These are phyloP conservation scores for Dipodomys ordii DNA, from an alignment of 2,113 vertebrate genomes.

Conservation along the genomic window DNA sequence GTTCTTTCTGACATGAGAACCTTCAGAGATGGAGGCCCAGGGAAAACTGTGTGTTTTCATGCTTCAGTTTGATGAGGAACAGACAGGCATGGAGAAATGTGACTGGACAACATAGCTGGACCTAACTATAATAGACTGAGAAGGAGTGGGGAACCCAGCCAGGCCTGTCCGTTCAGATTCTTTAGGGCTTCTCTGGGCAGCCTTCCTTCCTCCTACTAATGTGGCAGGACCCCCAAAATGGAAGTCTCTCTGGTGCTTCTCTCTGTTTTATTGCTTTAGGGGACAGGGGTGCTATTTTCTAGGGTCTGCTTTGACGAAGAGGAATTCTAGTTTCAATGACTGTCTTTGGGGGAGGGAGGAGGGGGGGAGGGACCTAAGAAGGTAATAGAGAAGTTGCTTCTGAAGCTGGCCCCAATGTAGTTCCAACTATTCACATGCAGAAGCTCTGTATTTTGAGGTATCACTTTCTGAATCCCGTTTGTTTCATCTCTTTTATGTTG, in stretches of 20 bases:
- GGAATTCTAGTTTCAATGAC: neutral
- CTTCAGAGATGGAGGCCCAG: neutral
- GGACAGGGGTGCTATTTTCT: neutral
- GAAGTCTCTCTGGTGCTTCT: neutral
- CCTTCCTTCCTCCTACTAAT: neutral
- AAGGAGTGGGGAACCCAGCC: neutral
- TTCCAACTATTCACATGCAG: neutral
- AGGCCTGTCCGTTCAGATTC: neutral
- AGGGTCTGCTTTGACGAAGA: neutral
- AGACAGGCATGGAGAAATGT: neutral
- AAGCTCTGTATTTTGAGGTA: neutral
- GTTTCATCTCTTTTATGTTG: neutral
- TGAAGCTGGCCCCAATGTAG: neutral
- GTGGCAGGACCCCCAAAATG: neutral
- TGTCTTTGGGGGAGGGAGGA: neutral
- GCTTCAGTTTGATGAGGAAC: neutral
- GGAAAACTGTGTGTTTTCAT: neutral
- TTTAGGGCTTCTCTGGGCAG: neutral
- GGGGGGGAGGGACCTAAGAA: neutral
- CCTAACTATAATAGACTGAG: neutral
- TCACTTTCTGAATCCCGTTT: neutral
- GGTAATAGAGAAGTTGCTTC: neutral
- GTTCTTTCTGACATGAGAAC: neutral
- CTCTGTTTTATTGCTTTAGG: too few relatives aligned
- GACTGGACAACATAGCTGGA: too few relatives aligned